Conservation (phyloP, 2,113 vertebrate genomes). For the Fregetta grallaria region DNA sequence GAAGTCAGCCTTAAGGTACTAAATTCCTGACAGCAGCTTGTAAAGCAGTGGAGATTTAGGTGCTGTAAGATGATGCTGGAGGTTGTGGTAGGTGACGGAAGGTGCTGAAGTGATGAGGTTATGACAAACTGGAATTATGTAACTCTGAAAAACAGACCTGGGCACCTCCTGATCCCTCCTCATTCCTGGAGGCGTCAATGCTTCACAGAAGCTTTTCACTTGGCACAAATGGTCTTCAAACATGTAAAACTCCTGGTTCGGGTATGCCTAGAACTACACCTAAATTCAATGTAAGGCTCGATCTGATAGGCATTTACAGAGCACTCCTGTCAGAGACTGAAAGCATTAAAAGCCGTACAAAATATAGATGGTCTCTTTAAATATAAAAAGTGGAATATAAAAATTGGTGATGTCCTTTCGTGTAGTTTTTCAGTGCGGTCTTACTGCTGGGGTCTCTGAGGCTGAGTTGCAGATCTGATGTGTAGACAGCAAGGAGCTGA, state of each 20-base stretch:
- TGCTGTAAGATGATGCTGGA: constrained; percentile 16
- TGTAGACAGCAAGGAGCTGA: not conserved
- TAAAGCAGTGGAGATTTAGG: constrained; percentile 65
- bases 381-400: not conserved
- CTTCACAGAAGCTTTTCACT: not conserved
- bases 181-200: not conserved
- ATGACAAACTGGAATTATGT: not conserved
- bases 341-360: not conserved
- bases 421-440: not conserved
- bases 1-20: constrained; percentile 72
- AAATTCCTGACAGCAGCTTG: constrained; percentile 73
- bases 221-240: not conserved
- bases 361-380: not conserved
- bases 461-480: not conserved
- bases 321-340: not conserved
- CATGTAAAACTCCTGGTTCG: not conserved
- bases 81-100: not conserved
- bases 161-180: not conserved
- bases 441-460: not conserved
- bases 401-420: not conserved
- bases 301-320: not conserved
- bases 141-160: not conserved
- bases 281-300: not conserved
- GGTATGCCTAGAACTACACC: not conserved
- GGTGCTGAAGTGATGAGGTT: not conserved